These are phyloP conservation scores for Corythornis vintsioides DNA, from an alignment of 2,113 vertebrate genomes.

Conservation along the genomic window DNA sequence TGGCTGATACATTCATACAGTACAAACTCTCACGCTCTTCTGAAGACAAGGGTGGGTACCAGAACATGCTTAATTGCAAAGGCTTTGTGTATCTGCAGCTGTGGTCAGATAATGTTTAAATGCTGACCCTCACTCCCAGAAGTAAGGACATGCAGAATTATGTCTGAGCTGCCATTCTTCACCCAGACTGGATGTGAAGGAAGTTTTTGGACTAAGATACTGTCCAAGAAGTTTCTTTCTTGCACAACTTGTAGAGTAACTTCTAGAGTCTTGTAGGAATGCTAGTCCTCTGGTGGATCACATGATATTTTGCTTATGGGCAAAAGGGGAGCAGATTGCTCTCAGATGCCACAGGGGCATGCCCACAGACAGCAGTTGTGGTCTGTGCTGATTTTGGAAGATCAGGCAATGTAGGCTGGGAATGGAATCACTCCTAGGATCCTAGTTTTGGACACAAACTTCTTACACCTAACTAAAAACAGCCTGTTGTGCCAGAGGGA, in stretches of 20 bases:
- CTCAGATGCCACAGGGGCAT: not conserved
- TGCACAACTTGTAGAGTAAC: not conserved
- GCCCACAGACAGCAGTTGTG: not conserved
- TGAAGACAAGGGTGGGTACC: conserved; percentile 3
- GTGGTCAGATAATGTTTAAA: not conserved
- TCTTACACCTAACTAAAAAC: not conserved
- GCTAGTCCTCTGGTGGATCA: not conserved
- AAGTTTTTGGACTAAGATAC: not conserved
- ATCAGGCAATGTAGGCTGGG: not conserved
- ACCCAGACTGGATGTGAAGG: not conserved
- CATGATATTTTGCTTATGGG: not conserved
- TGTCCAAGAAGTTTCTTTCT: not conserved
- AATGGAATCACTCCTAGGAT: not conserved
- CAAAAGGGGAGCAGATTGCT: not conserved
- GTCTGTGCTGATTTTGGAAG: not conserved
- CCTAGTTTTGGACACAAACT: not conserved
- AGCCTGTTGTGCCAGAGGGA: not conserved
- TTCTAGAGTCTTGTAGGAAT: not conserved
- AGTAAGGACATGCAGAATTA: not conserved
- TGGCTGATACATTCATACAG: conserved; percentile 8
- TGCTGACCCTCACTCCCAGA: not conserved
- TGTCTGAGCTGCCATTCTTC: not conserved
- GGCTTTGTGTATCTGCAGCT: not conserved
- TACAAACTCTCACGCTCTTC: not conserved
- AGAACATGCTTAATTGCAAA: conserved; percentile 11